Evolutionary conservation across 2,888 invertebrate genomes (phyloP), one percentile per base, ranked within the genome.

Genomic region (Nyleta sp.): DNA sequence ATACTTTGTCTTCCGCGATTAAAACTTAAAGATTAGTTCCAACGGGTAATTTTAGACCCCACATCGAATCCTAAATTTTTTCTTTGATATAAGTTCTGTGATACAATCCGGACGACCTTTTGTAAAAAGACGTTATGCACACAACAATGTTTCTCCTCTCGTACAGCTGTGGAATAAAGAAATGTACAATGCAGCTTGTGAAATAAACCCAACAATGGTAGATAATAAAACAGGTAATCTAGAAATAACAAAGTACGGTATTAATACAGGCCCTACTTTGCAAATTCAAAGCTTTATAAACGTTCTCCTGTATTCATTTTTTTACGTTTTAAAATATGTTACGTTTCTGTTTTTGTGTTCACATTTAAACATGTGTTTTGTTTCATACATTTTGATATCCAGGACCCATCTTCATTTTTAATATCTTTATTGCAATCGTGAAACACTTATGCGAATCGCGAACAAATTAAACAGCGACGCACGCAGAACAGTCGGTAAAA

Each of bases 1-100:
- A 62, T 72, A 72, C 72, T 64, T 72, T 72, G 55, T 72, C 73
- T 64, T 50, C 50, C 22, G 17, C 42, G 42, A 65, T 64, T 73
- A 73, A 50, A 64, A 73, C 64, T 65, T 73, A 42, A 59, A 50
- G 57, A 65, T 65, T 65, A 42, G 50, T 64, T 73, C 38, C 57
- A 48, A 22, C 13, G 31, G 15, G 24, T 52, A 65, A 65, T 73
- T 73, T 40, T 24, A n/a, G 33, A 50, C 60, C 22, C 24, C 17
- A 7, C n/a, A 11, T 10, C 42, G 52, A 48, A 59, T 52, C 7
- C 70, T 59, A 50, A 50, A 15, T 64, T 55, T 67, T 52, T 64
- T 64, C 42, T 52, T 64, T 31, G 10, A 28, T 28, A 62, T 62
- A 62, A 62, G 35, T 18, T 5, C 28, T 11, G 46, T 35, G 28